Evolutionary conservation across 2,113 vertebrate species (phyloP).

Genomic region (Piprites chloris): DNA sequence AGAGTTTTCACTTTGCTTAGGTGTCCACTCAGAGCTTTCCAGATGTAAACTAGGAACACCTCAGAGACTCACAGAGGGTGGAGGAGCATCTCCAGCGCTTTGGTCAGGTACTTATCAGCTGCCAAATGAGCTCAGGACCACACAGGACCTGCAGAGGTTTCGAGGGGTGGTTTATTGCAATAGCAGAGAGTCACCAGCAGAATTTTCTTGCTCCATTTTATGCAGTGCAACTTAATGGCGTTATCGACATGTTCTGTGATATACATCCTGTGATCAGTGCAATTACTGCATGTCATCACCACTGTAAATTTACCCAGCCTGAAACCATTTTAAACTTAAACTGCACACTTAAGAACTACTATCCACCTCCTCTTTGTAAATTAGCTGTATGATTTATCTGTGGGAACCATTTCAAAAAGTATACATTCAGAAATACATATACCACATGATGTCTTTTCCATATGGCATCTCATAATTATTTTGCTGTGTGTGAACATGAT

Average conservation of each 20-base stretch:
- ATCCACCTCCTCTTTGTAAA: slow-evolving; percentile 77
- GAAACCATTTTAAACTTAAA: slow-evolving; percentile 72
- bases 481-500: slow-evolving; percentile 85
- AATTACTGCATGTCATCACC: slow-evolving; percentile 72
- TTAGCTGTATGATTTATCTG: slow-evolving; percentile 79
- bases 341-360: slow-evolving; percentile 65
- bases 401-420: slow-evolving; percentile 79
- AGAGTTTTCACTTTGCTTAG: neutral
- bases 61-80: too few species aligned
- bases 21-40: neutral
- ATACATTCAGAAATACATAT: slow-evolving; percentile 79
- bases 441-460: slow-evolving; percentile 89
- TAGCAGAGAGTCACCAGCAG: neutral
- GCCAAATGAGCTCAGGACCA: neutral
- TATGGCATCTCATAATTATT: slow-evolving; percentile 82
- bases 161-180: neutral
- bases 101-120: neutral
- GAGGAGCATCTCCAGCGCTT: neutral
- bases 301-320: slow-evolving; percentile 67
- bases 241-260: slow-evolving; percentile 62
- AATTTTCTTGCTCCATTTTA: neutral
- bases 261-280: slow-evolving; percentile 52
- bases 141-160: neutral
- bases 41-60: neutral
- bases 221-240: neutral